A percentile compares a stretch with the other conserved stretches of the same genome.
These are phyloP conservation scores for Holocentrus rufus DNA, from an alignment of 2,797 vertebrate species.

Conservation along the genomic window DNA sequence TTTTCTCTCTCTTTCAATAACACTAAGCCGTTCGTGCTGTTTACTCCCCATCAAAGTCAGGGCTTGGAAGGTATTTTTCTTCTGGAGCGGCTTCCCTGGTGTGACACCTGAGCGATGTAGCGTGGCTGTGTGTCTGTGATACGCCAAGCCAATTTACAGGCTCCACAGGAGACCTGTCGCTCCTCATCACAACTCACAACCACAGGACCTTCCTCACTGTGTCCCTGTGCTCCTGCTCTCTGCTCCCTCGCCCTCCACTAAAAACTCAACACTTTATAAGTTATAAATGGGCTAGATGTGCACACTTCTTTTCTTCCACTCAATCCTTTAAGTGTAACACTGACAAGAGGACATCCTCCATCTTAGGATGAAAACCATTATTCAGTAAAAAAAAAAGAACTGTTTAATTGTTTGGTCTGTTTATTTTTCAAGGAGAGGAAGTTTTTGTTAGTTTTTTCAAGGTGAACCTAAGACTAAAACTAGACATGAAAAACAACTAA, in stretches of 20 bases:
- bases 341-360: constrained; percentile 10
- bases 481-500: background rate
- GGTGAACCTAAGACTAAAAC: background rate
- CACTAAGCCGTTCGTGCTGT: constrained; percentile 75
- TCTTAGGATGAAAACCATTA: background rate
- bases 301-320: constrained; percentile 21
- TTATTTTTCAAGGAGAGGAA: background rate
- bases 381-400: background rate
- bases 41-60: constrained; percentile 81
- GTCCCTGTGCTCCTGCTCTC: constrained; percentile 68
- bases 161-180: constrained; percentile 79
- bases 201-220: constrained; percentile 74
- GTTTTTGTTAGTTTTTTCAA: background rate
- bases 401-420: background rate
- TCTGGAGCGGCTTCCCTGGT: constrained; percentile 76
- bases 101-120: constrained; percentile 82
- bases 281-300: constrained; percentile 56
- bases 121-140: constrained; percentile 82
- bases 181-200: constrained; percentile 80
- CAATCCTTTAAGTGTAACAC: constrained; percentile 17
- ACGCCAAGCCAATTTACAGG: constrained; percentile 82
- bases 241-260: constrained; percentile 60
- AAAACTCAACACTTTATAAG: constrained; percentile 66
- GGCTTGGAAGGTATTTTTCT: constrained; percentile 80
- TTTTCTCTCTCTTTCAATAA: constrained; percentile 73